Percentiles rank a stretch among this genome's conserved stretches.
Conservation (phyloP, 1,140 invertebrate species). For the Achroia grisella region DNA sequence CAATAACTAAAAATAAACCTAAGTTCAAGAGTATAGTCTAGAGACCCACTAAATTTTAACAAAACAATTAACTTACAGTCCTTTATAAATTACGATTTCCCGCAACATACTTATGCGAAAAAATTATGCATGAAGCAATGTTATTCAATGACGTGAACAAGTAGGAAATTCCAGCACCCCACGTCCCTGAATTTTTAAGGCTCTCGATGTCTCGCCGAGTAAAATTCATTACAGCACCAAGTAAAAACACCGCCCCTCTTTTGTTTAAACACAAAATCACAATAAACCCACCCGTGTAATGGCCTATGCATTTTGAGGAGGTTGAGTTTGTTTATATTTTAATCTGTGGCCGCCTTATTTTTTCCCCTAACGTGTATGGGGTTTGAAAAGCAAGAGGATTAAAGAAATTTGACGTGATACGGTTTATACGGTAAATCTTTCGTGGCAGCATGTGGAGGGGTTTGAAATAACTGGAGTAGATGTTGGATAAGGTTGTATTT, state of each 20-base stretch:
- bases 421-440: too few relatives aligned
- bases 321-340: slow-evolving; percentile 43
- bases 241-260: slow-evolving; percentile 57
- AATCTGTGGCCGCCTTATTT: slow-evolving; percentile 24
- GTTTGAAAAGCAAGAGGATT: too few relatives aligned
- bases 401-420: too few relatives aligned
- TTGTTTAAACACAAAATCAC: slow-evolving; percentile 67
- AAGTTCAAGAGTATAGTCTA: too few relatives aligned
- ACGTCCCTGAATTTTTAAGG: slow-evolving; percentile 58
- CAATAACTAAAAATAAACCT: too few relatives aligned
- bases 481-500: too few relatives aligned
- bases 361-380: too few relatives aligned
- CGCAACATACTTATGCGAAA: slow-evolving; percentile 36
- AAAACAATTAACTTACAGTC: too few relatives aligned
- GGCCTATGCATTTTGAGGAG: slow-evolving; percentile 58
- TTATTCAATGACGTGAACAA: slow-evolving; percentile 64
- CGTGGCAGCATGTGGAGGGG: too few relatives aligned
- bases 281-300: slow-evolving; percentile 60
- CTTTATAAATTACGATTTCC: background rate
- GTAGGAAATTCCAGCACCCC: slow-evolving; percentile 48
- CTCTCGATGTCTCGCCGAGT: slow-evolving; percentile 46
- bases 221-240: slow-evolving; percentile 56
- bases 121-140: slow-evolving; percentile 64
- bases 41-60: too few relatives aligned
- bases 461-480: too few relatives aligned